Conservation (phyloP, 2,797 vertebrate species). For the Anomalospiza imberbis region DNA sequence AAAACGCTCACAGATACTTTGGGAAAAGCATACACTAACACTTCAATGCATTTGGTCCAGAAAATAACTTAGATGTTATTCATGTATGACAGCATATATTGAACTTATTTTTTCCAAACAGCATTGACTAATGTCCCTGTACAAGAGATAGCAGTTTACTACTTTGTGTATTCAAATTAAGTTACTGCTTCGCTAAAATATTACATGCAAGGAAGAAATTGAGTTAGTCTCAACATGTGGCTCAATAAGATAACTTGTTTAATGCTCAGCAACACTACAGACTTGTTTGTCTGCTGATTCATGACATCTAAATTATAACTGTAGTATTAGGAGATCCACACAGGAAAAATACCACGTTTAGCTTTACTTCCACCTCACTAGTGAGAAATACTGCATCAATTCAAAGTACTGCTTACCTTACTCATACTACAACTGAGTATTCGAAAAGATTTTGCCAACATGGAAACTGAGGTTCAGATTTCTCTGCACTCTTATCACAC, state of each 20-base stretch:
- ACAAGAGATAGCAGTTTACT: slow-evolving; percentile 22
- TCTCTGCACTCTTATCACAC: not conserved
- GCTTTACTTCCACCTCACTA: not conserved
- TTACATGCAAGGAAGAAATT: not conserved
- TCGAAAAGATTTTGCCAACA: not conserved
- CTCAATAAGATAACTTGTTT: slow-evolving; percentile 32
- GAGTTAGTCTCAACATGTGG: not conserved
- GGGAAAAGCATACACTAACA: not conserved
- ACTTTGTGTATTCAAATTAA: slow-evolving; percentile 52
- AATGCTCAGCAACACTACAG: not conserved
- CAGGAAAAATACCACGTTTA: not conserved
- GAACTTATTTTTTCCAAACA: slow-evolving; percentile 27
- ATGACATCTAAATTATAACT: not conserved
- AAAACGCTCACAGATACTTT: not conserved
- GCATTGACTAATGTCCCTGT: slow-evolving; percentile 11
- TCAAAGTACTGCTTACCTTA: not conserved
- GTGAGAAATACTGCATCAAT: not conserved
- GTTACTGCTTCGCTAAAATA: slow-evolving; percentile 37
- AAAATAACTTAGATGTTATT: slow-evolving; percentile 18
- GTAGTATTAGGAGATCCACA: not conserved
- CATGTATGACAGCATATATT: slow-evolving; percentile 11
- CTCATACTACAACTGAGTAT: not conserved
- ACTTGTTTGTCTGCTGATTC: not conserved
- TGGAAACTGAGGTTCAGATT: not conserved
- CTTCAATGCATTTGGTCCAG: not conserved